Evolutionary conservation across 2,797 vertebrate genomes (phyloP).

Genomic region (Poeciliopsis paucimaculata): DNA sequence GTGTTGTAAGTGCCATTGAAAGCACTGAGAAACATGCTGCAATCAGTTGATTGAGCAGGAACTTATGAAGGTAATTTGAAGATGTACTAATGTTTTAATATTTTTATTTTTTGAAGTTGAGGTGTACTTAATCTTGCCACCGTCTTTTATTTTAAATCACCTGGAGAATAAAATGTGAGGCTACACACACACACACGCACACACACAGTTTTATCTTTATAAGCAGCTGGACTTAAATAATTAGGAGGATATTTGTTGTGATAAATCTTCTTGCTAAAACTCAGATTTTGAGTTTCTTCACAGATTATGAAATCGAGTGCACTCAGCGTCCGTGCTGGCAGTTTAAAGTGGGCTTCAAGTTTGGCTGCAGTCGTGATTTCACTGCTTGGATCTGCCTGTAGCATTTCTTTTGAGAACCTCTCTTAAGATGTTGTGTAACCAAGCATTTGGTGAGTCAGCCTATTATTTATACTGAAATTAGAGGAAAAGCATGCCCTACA

Average conservation of each 20-base stretch:
- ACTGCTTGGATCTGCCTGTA: neutral
- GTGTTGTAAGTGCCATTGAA: slow-evolving; percentile 47
- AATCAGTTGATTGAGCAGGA: slow-evolving; percentile 76
- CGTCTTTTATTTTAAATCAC: neutral
- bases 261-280: neutral
- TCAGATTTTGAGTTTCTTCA: neutral
- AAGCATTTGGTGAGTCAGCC: neutral
- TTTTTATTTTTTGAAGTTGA: neutral
- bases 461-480: neutral
- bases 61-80: slow-evolving; percentile 51
- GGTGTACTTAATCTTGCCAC: neutral
- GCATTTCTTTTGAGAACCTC: neutral
- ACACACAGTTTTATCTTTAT: neutral
- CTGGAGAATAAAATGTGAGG: neutral
- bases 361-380: neutral
- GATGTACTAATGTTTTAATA: slow-evolving; percentile 31
- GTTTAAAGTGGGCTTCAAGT: neutral
- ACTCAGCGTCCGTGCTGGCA: neutral
- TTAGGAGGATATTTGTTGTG: neutral
- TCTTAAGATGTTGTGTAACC: neutral
- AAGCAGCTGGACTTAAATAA: neutral
- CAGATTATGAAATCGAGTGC: neutral
- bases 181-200: too few species aligned
- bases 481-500: neutral
- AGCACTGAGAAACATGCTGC: slow-evolving; percentile 38